Percentiles rank a stretch among this genome's conserved stretches.
Conservation (phyloP, 2,113 vertebrate species). For the human region GRCh38 chr11:4602001-4602500, state of each 20-base stretch:
- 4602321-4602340: not conserved
- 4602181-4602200: slow-evolving; percentile 66
- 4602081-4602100: not conserved
- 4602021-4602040: accelerated
- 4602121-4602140: not conserved
- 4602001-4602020: not conserved
- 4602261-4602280: slow-evolving; percentile 45
- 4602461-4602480: not conserved
- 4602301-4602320: slow-evolving; percentile 29
- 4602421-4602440: not conserved
- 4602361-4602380: slow-evolving; percentile 69
- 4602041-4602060: not conserved
- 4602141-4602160: slow-evolving; percentile 43
- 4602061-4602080: not conserved
- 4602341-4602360: slow-evolving; percentile 11
- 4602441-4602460: not conserved
- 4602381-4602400: slow-evolving; percentile 56
- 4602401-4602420: slow-evolving; percentile 61
- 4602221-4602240: slow-evolving; percentile 48
- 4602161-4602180: slow-evolving; percentile 49
- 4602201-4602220: slow-evolving; percentile 50
- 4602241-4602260: slow-evolving; percentile 30
- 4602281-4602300: slow-evolving; percentile 57
- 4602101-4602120: not conserved
- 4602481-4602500: not conserved